A percentile compares a stretch with the other conserved stretches of the same genome.
Conservation (phyloP, 1,140 invertebrate species). For the Drosophila rhopaloa region DNA sequence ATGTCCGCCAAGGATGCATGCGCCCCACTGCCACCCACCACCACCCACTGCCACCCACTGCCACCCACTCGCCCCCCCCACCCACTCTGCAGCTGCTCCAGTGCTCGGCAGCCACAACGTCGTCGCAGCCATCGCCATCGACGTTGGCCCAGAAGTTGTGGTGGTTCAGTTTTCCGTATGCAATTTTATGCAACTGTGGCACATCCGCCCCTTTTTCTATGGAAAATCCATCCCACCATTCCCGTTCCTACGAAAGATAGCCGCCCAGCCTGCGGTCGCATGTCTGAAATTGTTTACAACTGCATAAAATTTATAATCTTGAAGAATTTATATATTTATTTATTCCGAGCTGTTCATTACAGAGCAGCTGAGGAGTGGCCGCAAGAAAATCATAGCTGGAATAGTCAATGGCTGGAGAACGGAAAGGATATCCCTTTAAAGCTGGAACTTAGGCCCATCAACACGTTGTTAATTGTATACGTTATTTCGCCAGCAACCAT, state of each 20-base stretch:
- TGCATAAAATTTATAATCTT: constrained; percentile 83
- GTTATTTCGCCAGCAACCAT: constrained; percentile 1
- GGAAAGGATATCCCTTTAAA: background rate
- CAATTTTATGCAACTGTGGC: constrained; percentile 82
- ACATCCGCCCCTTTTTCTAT: constrained; percentile 51
- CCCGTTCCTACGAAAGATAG: constrained; percentile 3
- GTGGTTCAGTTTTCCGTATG: constrained; percentile 71
- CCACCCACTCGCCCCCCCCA: constrained; percentile 1
- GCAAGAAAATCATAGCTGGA: constrained; percentile 50
- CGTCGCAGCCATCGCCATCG: constrained; percentile 55
- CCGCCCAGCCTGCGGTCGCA: constrained; percentile 26
- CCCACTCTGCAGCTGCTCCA: constrained; percentile 30
- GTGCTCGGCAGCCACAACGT: constrained; percentile 32
- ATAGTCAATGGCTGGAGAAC: background rate
- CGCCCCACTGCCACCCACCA: constrained; percentile 9
- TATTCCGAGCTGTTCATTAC: constrained; percentile 63
- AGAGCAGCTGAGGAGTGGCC: constrained; percentile 32
- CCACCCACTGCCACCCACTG: background rate
- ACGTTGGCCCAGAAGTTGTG: constrained; percentile 68
- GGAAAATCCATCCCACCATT: constrained; percentile 5
- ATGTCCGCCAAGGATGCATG: constrained; percentile 77
- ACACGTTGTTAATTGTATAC: constrained; percentile 19
- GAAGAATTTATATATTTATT: constrained; percentile 79
- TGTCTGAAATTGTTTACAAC: constrained; percentile 76
- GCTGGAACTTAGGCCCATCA: constrained; percentile 1